Evolutionary conservation across 30 jellyfish, hydroid and myxozoan species (phyloP).

Genomic region (Aurelia coerulea): DNA sequence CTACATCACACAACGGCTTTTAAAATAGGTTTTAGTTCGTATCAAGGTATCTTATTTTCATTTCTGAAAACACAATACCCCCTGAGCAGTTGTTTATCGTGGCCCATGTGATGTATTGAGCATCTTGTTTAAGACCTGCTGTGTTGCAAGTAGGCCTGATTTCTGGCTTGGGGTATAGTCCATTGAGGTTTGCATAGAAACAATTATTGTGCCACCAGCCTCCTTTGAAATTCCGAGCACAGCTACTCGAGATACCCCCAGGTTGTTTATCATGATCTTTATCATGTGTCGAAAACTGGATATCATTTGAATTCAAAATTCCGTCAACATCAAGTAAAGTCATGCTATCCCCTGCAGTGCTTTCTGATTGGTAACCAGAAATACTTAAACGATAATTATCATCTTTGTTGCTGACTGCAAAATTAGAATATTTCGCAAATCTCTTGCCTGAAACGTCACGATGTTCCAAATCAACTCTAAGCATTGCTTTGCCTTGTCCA

Average conservation of each 20-base stretch:
- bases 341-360: constrained; percentile 20
- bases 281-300: constrained; percentile 50
- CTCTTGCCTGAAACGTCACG: not conserved
- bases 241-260: constrained; percentile 20
- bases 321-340: not conserved
- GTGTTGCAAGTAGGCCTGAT: not conserved
- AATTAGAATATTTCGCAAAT: constrained; percentile 37
- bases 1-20: too few relatives aligned
- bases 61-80: constrained; percentile 29
- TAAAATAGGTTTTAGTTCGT: too few relatives aligned
- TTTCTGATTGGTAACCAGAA: not conserved
- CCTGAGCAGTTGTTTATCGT: not conserved
- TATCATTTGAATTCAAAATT: not conserved
- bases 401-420: constrained; percentile 1
- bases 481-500: constrained; percentile 8
- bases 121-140: not conserved
- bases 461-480: constrained; percentile 7
- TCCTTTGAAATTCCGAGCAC: constrained; percentile 19
- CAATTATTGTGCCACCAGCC: constrained; percentile 61
- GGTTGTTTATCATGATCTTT: not conserved
- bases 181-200: constrained; percentile 21
- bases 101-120: constrained; percentile 24
- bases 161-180: not conserved
- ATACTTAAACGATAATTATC: constrained; percentile 4
- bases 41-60: constrained; percentile 2